Conservation (phyloP, 2,797 vertebrate species). For the Antennarius maculatus region DNA sequence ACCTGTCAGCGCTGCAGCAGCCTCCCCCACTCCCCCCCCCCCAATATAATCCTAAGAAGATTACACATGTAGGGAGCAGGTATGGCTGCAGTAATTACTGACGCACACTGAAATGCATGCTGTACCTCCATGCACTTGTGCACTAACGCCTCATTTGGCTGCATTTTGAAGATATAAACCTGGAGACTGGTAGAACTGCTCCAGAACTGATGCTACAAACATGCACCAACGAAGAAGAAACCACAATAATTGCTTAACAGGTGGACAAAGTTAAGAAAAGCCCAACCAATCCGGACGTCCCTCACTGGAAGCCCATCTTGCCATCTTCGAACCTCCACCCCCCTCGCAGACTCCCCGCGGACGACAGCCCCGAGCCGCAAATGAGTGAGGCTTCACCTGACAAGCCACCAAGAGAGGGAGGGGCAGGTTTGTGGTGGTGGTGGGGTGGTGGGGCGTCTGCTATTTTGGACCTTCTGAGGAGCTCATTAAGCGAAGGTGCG, state of each 20-base stretch:
- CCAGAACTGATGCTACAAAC: no score
- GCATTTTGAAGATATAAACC: background rate
- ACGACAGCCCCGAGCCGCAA: conserved; percentile 72
- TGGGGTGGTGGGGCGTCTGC: conserved; percentile 41
- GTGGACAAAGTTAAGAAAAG: background rate
- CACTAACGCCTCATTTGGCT: no score
- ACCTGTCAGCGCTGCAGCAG: conserved; percentile 90
- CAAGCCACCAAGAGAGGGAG: conserved; percentile 49
- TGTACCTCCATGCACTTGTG: conserved; percentile 76
- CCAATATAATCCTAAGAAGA: conserved; percentile 91
- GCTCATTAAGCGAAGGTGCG: conserved; percentile 89
- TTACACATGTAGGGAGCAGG: conserved; percentile 96
- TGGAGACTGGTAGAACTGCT: no score
- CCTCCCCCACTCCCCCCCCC: conserved; percentile 65
- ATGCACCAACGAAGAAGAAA: no score
- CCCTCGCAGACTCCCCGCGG: conserved; percentile 34
- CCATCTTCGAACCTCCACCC: background rate
- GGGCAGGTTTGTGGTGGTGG: background rate
- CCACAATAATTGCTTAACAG: no score
- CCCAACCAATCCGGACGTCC: background rate
- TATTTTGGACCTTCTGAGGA: conserved; percentile 86
- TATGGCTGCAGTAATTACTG: conserved; percentile 90
- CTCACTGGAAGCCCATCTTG: conserved; percentile 32
- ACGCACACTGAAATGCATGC: conserved; percentile 71
- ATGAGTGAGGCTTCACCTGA: conserved; percentile 85